Conservation (phyloP, 2,797 vertebrate species). For the Crenuchus spilurus region DNA sequence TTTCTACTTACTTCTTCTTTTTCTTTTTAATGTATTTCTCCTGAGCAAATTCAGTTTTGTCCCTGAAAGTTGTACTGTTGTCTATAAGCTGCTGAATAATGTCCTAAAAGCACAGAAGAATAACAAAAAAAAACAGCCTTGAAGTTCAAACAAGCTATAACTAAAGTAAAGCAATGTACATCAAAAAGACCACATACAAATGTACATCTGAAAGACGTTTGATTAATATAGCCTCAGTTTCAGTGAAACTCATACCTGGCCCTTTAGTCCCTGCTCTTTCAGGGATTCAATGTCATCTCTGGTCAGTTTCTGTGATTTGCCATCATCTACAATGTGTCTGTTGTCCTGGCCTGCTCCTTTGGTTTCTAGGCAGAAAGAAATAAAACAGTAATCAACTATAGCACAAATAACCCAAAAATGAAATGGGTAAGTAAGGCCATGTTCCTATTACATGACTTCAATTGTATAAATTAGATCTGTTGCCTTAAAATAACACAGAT, state of each 20-base stretch:
- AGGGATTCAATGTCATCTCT: constrained; percentile 96
- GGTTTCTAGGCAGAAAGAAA: constrained; percentile 67
- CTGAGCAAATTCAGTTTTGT: constrained; percentile 97
- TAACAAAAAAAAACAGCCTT: neutral
- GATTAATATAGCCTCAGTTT: neutral
- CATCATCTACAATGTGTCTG: constrained; percentile 95
- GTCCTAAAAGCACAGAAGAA: constrained; percentile 78
- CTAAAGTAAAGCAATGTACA: neutral
- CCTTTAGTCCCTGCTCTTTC: constrained; percentile 96
- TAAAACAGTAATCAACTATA: neutral
- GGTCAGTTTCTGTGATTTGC: constrained; percentile 96
- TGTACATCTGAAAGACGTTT: neutral
- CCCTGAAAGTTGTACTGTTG: constrained; percentile 94
- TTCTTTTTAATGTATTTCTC: constrained; percentile 99
- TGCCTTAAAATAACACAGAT: too few species aligned
- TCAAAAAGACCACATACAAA: neutral
- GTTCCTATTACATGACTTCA: too few species aligned
- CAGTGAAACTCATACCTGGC: constrained; percentile 83
- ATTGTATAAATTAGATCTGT: too few species aligned
- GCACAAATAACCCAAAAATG: too few species aligned
- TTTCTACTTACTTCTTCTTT: constrained; percentile 92
- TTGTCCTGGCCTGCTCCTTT: constrained; percentile 95
- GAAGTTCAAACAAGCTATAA: neutral
- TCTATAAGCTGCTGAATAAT: constrained; percentile 96
- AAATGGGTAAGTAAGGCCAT: too few species aligned